Evolutionary conservation across 1,140 invertebrate genomes (phyloP).

Genomic region (Conus betulinus): DNA sequence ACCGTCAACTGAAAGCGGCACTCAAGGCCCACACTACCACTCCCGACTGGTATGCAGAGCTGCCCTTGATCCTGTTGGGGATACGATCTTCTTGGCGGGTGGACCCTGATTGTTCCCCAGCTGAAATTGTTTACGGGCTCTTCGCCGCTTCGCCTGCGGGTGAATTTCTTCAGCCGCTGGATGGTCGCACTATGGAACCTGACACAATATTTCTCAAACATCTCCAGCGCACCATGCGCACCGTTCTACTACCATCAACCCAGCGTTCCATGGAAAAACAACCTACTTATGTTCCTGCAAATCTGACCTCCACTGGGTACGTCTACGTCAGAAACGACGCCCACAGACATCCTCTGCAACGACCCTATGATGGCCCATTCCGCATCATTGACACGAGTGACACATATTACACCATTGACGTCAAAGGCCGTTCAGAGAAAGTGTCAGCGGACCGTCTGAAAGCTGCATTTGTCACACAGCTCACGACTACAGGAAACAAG

Average conservation of each 20-base stretch:
- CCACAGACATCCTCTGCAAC: too few species aligned
- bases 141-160: constrained; percentile 30
- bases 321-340: constrained; percentile 38
- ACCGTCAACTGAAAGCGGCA: constrained; percentile 37
- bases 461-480: too few species aligned
- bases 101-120: constrained; percentile 30
- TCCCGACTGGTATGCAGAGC: neutral
- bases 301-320: constrained; percentile 19
- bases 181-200: neutral
- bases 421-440: too few species aligned
- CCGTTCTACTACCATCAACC: neutral
- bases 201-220: neutral
- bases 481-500: constrained; percentile 16
- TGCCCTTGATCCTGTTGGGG: constrained; percentile 38
- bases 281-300: neutral
- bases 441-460: too few species aligned
- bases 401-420: too few species aligned
- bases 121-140: constrained; percentile 36
- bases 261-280: constrained; percentile 10
- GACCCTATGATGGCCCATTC: too few species aligned
- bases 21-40: too few species aligned
- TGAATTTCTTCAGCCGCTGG: constrained; percentile 21
- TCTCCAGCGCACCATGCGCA: constrained; percentile 23
- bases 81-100: constrained; percentile 26
- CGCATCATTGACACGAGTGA: too few species aligned